Evolutionary conservation across 2,797 vertebrate genomes (phyloP), one percentile per base, ranked within the genome.

Genomic region (Leptatherina wallacei): DNA sequence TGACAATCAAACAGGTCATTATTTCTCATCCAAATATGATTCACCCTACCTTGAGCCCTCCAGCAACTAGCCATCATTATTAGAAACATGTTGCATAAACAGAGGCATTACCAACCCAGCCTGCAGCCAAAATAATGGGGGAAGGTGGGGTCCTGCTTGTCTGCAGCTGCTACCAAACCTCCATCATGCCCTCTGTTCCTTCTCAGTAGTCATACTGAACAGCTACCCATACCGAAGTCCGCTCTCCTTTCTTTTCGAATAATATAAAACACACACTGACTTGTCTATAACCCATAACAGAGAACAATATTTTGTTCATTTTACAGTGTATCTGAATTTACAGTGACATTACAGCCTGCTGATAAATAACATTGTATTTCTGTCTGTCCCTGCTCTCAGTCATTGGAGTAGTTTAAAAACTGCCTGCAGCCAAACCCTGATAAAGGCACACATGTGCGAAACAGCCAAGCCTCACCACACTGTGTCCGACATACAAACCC

Each of bases 391-490:
- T 69, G 64, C 42, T 36, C 55, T 77, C 73, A 60, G 66, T 69
- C 56, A 44, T 63, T 75, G 77, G 61, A 82, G 47, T 77, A 87
- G 69, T 64, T 83, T 81, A 77, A 75, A 90, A 88, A 87, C 80
- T 82, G 80, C 77, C 82, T 80, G 77, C 77, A 86, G 84, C 76
- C 78, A 77, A 91, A 87, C 85, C 85, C 81, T 82, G 84, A 89
- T 84, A 88, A 94, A 93, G 93, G 93, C 92, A 94, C 93, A 92
- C 90, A 82, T 87, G 83, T 88, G 85, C 88, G 86, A 84, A 86
- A 88, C 81, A 89, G 74, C 88, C 76, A 77, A 76, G 80, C 73
- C 65, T 77, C 80, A 73, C 56, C 70, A 62, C 75, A 63, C 36
- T 6, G 16, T 69, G 63, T 82, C 61, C 6, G 22, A 71, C 58